Percentiles rank a stretch among this genome's conserved stretches.
These are phyloP conservation scores for Apaloderma vittatum DNA, from an alignment of 2,113 vertebrate species.

Conservation along the genomic window DNA sequence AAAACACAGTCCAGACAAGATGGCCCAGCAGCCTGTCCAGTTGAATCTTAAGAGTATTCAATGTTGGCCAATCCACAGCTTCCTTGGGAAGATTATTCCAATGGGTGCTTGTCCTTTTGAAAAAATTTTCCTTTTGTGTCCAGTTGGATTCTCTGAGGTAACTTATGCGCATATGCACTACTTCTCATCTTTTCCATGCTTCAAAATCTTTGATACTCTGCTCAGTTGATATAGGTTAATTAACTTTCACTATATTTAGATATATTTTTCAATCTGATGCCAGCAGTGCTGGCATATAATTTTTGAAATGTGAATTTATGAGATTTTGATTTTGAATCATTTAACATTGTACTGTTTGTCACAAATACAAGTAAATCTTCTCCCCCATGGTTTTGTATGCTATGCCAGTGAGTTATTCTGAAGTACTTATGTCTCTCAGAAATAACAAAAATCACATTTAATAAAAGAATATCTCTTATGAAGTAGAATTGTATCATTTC, in stretches of 20 bases:
- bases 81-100: no score
- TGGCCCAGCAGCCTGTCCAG: no score
- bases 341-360: background rate
- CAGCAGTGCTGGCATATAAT: background rate
- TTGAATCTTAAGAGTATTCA: no score
- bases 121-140: no score
- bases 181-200: no score
- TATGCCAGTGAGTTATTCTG: background rate
- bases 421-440: background rate
- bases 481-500: background rate
- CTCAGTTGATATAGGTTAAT: background rate
- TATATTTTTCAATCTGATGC: background rate
- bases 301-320: background rate
- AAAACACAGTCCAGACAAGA: no score
- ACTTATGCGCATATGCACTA: no score
- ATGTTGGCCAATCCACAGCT: no score
- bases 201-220: background rate
- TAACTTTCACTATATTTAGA: background rate
- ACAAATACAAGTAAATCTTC: background rate
- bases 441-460: background rate
- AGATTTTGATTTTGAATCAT: background rate
- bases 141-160: no score
- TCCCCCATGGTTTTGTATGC: accelerated
- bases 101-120: no score
- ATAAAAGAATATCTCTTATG: background rate